Percentiles rank a stretch among this genome's conserved stretches.
Evolutionary conservation across 64 coral and sea anemone species (phyloP).

Genomic region (Montipora sp.): DNA sequence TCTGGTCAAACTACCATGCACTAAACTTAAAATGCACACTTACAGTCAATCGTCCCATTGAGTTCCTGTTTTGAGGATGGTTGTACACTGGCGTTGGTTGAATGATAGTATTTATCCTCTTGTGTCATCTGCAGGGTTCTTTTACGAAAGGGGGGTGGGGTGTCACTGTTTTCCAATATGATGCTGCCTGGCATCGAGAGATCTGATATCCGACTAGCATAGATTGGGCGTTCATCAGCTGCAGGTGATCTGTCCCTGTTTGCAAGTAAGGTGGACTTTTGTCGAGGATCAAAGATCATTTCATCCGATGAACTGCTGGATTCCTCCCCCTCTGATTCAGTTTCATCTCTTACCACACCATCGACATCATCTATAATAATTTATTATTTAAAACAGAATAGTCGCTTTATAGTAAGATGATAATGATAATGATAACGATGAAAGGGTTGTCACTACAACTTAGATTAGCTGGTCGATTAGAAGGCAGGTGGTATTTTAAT

Average conservation of each 20-base stretch:
- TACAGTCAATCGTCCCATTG: slow-evolving; percentile 7
- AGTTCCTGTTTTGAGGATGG: background rate
- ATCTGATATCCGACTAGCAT: slow-evolving; percentile 1
- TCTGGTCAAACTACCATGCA: background rate
- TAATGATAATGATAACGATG: too few relatives aligned
- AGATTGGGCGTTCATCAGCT: background rate
- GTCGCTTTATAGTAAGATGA: too few relatives aligned
- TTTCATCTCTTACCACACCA: slow-evolving; percentile 46
- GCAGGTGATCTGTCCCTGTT: background rate
- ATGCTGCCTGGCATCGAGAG: slow-evolving; percentile 22
- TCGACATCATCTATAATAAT: slow-evolving; percentile 35
- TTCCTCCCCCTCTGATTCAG: slow-evolving; percentile 68
- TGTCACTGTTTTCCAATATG: slow-evolving; percentile 34
- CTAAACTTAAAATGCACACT: background rate
- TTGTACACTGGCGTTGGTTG: background rate
- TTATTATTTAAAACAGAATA: background rate
- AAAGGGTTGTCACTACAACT: too few relatives aligned
- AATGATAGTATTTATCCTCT: background rate
- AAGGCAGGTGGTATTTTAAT: too few relatives aligned
- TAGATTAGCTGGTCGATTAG: too few relatives aligned
- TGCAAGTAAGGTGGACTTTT: background rate
- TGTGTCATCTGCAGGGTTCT: slow-evolving; percentile 9
- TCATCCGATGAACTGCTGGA: slow-evolving; percentile 78
- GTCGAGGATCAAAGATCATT: slow-evolving; percentile 66
- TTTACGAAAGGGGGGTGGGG: slow-evolving; percentile 38